Conservation (phyloP, 1,140 invertebrate genomes). For the Mylabris phalerata region DNA sequence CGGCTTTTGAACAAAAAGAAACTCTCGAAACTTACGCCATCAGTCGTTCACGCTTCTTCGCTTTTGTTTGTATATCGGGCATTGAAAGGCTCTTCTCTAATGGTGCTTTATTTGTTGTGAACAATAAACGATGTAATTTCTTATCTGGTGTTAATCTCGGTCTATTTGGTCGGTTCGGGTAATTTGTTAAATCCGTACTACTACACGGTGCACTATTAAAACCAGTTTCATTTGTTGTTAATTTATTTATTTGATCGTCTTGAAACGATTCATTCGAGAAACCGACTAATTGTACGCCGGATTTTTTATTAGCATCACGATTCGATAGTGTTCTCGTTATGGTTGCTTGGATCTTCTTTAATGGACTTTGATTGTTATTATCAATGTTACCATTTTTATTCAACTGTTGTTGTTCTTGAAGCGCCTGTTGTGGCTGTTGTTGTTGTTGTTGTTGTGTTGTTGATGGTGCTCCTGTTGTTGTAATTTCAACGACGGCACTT, state of each 20-base stretch:
- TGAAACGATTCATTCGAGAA: slow-evolving; percentile 53
- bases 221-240: slow-evolving; percentile 15
- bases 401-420: slow-evolving; percentile 1
- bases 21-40: slow-evolving; percentile 53
- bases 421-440: slow-evolving; percentile 15
- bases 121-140: slow-evolving; percentile 45
- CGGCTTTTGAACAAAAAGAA: not conserved
- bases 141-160: slow-evolving; percentile 37
- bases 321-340: slow-evolving; percentile 49
- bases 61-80: slow-evolving; percentile 71
- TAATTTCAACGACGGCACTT: slow-evolving; percentile 41
- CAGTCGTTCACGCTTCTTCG: slow-evolving; percentile 60
- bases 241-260: slow-evolving; percentile 34
- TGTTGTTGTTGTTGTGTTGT: no score
- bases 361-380: slow-evolving; percentile 37
- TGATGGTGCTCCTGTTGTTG: slow-evolving; percentile 20
- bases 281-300: slow-evolving; percentile 44
- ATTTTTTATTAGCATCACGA: slow-evolving; percentile 39
- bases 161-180: not conserved
- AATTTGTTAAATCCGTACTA: slow-evolving; percentile 24
- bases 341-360: slow-evolving; percentile 47
- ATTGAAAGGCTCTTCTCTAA: slow-evolving; percentile 73
- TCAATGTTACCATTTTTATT: slow-evolving; percentile 18
- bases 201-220: slow-evolving; percentile 27
- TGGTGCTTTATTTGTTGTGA: slow-evolving; percentile 48